phyloP scores from a whole-genome alignment of 2,797 vertebrate species.

The Merluccius polli region DNA sequence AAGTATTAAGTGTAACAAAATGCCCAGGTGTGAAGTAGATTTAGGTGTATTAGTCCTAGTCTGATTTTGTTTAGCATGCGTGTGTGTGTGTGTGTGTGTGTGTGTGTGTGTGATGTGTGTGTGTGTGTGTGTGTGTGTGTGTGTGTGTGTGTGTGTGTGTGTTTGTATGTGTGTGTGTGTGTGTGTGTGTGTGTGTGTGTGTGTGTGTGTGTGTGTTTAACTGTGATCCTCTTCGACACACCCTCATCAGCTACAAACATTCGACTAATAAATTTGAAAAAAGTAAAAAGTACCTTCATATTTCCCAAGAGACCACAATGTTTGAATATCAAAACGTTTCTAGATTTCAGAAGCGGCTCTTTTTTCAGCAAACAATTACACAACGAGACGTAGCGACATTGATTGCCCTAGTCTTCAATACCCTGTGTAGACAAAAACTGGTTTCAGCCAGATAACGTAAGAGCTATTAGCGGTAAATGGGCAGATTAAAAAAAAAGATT shows the following conservation, averaged over 20 bases:
- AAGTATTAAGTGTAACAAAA: slow-evolving; percentile 3
- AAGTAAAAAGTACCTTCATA: slow-evolving; percentile 89
- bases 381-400: slow-evolving; percentile 67
- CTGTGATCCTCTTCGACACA: no score
- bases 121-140: slow-evolving; percentile 1
- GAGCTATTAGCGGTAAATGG: slow-evolving; percentile 76
- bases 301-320: slow-evolving; percentile 66
- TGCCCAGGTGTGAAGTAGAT: neutral
- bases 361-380: slow-evolving; percentile 69
- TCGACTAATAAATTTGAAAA: slow-evolving; percentile 57
- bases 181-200: no score
- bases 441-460: slow-evolving; percentile 69
- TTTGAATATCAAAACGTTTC: slow-evolving; percentile 80
- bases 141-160: neutral
- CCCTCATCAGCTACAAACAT: slow-evolving; percentile 49
- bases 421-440: slow-evolving; percentile 87
- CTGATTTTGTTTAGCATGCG: neutral
- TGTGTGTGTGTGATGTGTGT: no score
- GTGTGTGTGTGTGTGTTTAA: no score
- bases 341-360: slow-evolving; percentile 77
- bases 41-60: neutral
- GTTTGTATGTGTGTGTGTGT: no score
- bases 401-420: slow-evolving; percentile 81
- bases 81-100: no score
- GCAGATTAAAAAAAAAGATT: slow-evolving; percentile 59